Percentiles rank a stretch among this genome's conserved stretches.
Evolutionary conservation across 2,113 vertebrate species (phyloP).

Genomic region (Amphiprion ocellaris): DNA sequence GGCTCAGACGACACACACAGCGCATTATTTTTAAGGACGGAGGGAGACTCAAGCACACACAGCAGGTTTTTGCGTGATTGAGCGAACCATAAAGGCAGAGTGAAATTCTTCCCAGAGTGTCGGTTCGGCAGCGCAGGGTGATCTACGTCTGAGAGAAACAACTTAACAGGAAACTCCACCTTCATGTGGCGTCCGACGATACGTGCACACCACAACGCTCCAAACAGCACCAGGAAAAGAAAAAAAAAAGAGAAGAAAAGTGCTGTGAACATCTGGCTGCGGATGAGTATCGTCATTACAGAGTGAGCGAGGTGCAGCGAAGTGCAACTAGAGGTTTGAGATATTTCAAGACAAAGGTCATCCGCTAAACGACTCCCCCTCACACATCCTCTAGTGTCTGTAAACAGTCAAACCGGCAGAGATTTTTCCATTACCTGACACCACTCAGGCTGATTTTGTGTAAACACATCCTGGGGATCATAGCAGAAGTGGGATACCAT

Average conservation of each 20-base stretch:
- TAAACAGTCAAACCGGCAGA: constrained; percentile 52
- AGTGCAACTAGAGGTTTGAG: constrained; percentile 46
- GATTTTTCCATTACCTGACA: constrained; percentile 69
- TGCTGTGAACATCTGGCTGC: constrained; percentile 47
- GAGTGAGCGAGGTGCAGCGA: constrained; percentile 21
- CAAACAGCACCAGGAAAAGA: constrained; percentile 16
- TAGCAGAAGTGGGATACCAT: constrained; percentile 33
- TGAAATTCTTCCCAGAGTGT: constrained; percentile 5
- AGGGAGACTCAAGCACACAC: constrained; percentile 24
- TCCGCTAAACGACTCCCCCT: constrained; percentile 36
- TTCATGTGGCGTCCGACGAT: constrained; percentile 29
- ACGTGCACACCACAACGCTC: constrained; percentile 2
- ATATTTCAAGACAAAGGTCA: constrained; percentile 65
- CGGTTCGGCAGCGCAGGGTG: constrained; percentile 7
- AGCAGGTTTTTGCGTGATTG: constrained; percentile 39
- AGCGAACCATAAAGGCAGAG: constrained; percentile 33
- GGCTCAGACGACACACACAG: constrained; percentile 20
- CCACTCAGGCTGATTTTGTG: constrained; percentile 50
- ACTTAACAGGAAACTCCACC: constrained; percentile 46
- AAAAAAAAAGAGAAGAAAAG: background rate
- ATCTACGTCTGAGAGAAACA: constrained; percentile 59
- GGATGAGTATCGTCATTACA: constrained; percentile 33
- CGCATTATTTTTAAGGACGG: constrained; percentile 5
- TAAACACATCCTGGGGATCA: constrained; percentile 52
- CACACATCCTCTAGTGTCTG: constrained; percentile 49